Percentiles rank a stretch among this genome's conserved stretches.
phyloP scores from a whole-genome alignment of 2,888 invertebrate genomes.

The Eubasilissa splendida region DNA sequence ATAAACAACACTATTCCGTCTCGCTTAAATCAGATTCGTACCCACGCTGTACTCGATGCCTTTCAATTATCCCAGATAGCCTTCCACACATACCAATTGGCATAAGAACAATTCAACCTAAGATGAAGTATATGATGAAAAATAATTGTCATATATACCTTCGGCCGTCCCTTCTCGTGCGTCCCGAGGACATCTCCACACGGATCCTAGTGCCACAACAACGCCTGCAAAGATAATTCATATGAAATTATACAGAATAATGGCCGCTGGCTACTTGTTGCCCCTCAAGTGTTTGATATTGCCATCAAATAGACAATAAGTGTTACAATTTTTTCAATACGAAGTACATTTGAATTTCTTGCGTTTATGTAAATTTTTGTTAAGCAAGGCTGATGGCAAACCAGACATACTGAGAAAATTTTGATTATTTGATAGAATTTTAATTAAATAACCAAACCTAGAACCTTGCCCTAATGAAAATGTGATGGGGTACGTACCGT shows the following conservation, averaged over 20 bases:
- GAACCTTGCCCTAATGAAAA: too few relatives aligned
- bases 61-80: background rate
- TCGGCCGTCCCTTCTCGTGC: conserved; percentile 80
- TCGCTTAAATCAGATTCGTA: background rate
- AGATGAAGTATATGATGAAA: background rate
- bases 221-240: conserved; percentile 72
- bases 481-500: too few relatives aligned
- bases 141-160: conserved; percentile 38
- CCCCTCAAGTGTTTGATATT: too few relatives aligned
- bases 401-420: too few relatives aligned
- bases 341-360: too few relatives aligned
- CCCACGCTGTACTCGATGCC: background rate
- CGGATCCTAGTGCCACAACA: conserved; percentile 92
- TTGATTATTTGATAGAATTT: too few relatives aligned
- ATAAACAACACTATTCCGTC: background rate
- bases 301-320: too few relatives aligned
- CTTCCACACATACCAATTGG: background rate
- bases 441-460: too few relatives aligned
- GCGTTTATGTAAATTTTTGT: too few relatives aligned
- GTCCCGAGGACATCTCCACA: conserved; percentile 94
- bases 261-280: too few relatives aligned
- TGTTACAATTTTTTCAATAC: too few relatives aligned
- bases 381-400: too few relatives aligned
- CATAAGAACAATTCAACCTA: background rate
- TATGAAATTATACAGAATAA: background rate